phyloP scores from a whole-genome alignment of 64 coral and sea anemone genomes.

The Porites lutea region DNA sequence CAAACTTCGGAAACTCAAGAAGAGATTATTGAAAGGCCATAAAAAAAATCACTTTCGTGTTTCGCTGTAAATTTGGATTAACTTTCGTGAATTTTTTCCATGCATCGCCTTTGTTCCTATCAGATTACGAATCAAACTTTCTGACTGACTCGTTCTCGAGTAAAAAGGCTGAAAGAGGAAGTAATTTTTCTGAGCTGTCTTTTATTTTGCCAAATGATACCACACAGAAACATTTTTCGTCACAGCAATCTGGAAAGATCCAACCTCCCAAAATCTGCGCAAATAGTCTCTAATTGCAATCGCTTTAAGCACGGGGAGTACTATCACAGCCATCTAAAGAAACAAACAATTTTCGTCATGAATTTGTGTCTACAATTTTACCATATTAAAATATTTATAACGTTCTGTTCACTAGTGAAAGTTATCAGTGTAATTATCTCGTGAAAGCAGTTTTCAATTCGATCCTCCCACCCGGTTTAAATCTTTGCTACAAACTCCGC shows the following conservation, averaged over 20 bases:
- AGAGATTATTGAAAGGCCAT: slow-evolving; percentile 29
- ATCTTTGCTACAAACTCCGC: no score
- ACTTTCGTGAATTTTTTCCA: no score
- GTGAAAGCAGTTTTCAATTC: background rate
- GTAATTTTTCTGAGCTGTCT: slow-evolving; percentile 14
- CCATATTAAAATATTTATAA: slow-evolving; percentile 12
- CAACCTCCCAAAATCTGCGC: background rate
- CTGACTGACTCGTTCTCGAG: no score
- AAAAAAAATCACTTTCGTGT: background rate
- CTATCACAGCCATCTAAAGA: background rate
- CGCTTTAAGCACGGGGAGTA: background rate
- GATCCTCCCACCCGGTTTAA: no score
- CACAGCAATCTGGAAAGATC: background rate
- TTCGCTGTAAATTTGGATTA: background rate
- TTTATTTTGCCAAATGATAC: slow-evolving; percentile 20
- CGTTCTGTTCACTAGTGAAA: background rate
- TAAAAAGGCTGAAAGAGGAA: background rate
- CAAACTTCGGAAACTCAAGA: slow-evolving; percentile 43
- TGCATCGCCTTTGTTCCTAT: background rate
- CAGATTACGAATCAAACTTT: background rate
- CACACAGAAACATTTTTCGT: slow-evolving; percentile 18
- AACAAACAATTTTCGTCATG: background rate
- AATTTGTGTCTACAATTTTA: background rate
- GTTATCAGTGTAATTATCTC: background rate
- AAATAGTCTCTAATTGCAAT: background rate